These are phyloP conservation scores for Podotricha telesiphe DNA, from an alignment of 2,888 invertebrate genomes.

Conservation along the genomic window DNA sequence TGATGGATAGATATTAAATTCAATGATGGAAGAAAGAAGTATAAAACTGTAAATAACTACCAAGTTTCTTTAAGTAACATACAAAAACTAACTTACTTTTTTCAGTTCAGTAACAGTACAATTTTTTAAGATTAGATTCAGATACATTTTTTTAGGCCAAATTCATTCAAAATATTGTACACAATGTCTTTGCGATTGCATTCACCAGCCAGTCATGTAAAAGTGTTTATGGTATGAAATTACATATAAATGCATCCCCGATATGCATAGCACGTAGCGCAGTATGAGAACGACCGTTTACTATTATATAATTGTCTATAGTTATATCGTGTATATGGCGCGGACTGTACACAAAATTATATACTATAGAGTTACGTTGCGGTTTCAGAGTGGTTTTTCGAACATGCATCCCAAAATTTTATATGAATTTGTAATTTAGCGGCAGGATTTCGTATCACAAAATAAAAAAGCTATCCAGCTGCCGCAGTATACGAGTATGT, in stretches of 20 bases:
- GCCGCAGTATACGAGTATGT: neutral
- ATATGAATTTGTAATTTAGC: conserved; percentile 11
- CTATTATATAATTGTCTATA: conserved; percentile 21
- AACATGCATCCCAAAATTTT: conserved; percentile 16
- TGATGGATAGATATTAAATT: too few relatives aligned
- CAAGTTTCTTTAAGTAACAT: too few relatives aligned
- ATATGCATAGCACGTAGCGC: conserved; percentile 8
- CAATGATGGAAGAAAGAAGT: too few relatives aligned
- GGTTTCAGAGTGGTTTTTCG: conserved; percentile 18
- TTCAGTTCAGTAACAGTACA: too few relatives aligned
- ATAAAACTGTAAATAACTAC: too few relatives aligned
- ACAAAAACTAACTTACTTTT: too few relatives aligned
- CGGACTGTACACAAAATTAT: conserved; percentile 22
- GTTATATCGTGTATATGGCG: neutral
- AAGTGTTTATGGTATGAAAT: conserved; percentile 11
- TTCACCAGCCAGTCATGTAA: neutral
- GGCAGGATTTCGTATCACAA: conserved; percentile 7
- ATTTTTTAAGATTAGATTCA: too few relatives aligned
- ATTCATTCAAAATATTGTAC: neutral
- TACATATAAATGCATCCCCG: neutral
- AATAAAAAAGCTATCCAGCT: neutral
- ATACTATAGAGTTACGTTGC: conserved; percentile 13
- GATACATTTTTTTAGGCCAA: too few relatives aligned
- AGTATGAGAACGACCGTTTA: conserved; percentile 25
- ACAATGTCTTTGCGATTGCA: neutral